Conservation (phyloP, 2,888 invertebrate species). For the Conchocele bisecta region DNA sequence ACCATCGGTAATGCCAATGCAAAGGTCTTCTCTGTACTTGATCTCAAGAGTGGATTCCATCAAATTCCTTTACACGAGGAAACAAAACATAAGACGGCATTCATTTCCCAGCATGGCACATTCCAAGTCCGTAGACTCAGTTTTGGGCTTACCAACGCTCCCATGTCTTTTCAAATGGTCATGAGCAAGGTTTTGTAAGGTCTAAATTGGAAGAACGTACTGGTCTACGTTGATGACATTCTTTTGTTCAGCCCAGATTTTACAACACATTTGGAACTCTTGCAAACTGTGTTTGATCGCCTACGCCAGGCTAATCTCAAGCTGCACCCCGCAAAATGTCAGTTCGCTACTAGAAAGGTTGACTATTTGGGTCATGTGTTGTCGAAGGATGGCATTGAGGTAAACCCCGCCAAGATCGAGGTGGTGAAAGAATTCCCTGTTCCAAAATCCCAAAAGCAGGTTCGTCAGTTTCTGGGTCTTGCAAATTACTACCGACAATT, state of each 20-base stretch:
- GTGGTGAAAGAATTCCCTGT: constrained; percentile 33
- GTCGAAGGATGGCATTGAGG: constrained; percentile 51
- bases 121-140: constrained; percentile 29
- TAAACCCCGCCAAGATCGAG: constrained; percentile 41
- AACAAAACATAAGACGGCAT: too few species aligned
- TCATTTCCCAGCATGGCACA: constrained; percentile 27
- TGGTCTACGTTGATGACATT: constrained; percentile 62
- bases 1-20: too few species aligned
- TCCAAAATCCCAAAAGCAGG: constrained; percentile 42
- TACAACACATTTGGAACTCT: constrained; percentile 27
- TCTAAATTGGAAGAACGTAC: constrained; percentile 47
- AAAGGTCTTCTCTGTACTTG: too few species aligned
- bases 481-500: constrained; percentile 26
- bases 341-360: constrained; percentile 22
- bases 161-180: constrained; percentile 27
- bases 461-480: constrained; percentile 43
- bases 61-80: too few species aligned
- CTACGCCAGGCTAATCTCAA: constrained; percentile 35
- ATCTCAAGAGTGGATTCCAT: too few species aligned
- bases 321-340: constrained; percentile 39
- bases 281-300: constrained; percentile 31
- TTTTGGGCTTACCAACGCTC: constrained; percentile 28
- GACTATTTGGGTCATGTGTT: constrained; percentile 40
- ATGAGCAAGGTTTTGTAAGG: constrained; percentile 24
- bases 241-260: constrained; percentile 30